Percentiles rank a stretch among this genome's conserved stretches.
Evolutionary conservation across 2,888 invertebrate species (phyloP).

Genomic region (Girardia tigrina): DNA sequence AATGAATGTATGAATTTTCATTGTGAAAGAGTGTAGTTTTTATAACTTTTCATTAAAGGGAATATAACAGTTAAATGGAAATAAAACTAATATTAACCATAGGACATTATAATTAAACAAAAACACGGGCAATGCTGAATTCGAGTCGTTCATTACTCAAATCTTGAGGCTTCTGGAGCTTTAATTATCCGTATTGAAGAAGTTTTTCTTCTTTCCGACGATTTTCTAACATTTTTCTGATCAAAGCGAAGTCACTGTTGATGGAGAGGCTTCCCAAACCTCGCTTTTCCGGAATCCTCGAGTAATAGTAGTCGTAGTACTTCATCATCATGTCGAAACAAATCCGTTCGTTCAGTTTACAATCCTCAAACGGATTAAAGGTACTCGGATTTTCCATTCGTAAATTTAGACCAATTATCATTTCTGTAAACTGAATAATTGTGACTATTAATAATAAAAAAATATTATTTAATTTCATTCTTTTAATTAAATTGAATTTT

Average conservation of each 20-base stretch:
- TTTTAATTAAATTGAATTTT: neutral
- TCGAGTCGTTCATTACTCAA: too few relatives aligned
- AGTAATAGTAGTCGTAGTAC: neutral
- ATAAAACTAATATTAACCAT: too few relatives aligned
- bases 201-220: conserved; percentile 17
- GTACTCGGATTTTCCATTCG: neutral
- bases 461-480: neutral
- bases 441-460: neutral
- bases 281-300: neutral
- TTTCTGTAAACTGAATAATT: neutral
- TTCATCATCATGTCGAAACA: neutral
- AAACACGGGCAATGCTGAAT: too few relatives aligned
- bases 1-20: too few relatives aligned
- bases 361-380: neutral
- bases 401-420: neutral
- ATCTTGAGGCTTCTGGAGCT: too few relatives aligned
- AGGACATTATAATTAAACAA: too few relatives aligned
- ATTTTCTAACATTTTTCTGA: conserved; percentile 5
- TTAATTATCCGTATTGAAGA: neutral
- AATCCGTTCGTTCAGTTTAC: neutral
- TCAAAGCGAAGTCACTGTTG: conserved; percentile 3
- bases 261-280: neutral
- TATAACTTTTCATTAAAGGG: too few relatives aligned
- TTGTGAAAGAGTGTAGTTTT: too few relatives aligned
- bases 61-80: too few relatives aligned